Conservation (phyloP, 2,113 vertebrate genomes). For the Xiphias gladius region DNA sequence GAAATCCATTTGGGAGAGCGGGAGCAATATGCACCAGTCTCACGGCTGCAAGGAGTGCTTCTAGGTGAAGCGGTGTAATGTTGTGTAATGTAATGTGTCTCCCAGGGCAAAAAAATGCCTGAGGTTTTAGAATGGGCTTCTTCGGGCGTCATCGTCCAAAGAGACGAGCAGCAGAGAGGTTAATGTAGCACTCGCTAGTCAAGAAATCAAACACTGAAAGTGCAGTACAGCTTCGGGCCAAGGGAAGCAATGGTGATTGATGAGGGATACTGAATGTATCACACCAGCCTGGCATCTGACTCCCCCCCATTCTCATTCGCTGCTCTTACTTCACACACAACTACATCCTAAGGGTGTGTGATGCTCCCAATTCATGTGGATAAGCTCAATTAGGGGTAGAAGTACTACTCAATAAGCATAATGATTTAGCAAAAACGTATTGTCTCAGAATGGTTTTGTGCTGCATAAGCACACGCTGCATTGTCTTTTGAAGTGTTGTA, state of each 20-base stretch:
- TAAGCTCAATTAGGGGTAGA: neutral
- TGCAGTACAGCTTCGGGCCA: constrained; percentile 4
- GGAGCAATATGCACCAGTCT: constrained; percentile 24
- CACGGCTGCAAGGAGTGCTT: neutral
- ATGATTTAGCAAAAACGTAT: no score
- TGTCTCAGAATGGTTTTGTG: no score
- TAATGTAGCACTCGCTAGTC: constrained; percentile 20
- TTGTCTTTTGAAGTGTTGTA: no score
- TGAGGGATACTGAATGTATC: constrained; percentile 63
- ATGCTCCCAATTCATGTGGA: neutral
- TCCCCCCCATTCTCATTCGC: constrained; percentile 36
- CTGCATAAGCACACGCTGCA: no score
- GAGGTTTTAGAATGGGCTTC: constrained; percentile 19
- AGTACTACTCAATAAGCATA: no score
- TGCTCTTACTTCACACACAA: neutral
- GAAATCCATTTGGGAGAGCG: constrained; percentile 60
- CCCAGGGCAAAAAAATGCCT: neutral
- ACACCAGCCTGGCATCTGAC: constrained; percentile 46
- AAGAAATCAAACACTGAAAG: constrained; percentile 61
- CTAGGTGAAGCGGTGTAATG: constrained; percentile 24
- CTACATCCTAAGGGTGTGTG: neutral
- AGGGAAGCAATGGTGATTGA: constrained; percentile 61
- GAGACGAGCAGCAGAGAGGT: neutral
- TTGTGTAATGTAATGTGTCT: constrained; percentile 37
- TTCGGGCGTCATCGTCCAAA: neutral